phyloP scores from a whole-genome alignment of 2,888 invertebrate species.

The Hemaris fuciformis region DNA sequence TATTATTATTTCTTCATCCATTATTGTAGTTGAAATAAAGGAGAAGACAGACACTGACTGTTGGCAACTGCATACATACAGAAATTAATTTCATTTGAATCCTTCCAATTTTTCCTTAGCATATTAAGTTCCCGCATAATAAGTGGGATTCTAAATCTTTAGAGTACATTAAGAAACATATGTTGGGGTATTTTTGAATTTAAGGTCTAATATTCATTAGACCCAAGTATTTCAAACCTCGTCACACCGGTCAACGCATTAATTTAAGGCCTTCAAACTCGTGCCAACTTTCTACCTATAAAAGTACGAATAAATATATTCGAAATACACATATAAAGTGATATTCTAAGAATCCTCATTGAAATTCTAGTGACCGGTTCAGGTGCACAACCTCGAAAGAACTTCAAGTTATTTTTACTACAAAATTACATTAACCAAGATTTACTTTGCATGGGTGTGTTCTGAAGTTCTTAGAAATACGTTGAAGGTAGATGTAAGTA shows the following conservation, averaged over 20 bases:
- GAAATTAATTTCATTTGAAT: too few relatives aligned
- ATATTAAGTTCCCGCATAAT: too few relatives aligned
- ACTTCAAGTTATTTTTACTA: not conserved
- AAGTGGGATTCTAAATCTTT: too few relatives aligned
- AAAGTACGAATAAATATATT: slow-evolving; percentile 1
- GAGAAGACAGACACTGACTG: too few relatives aligned
- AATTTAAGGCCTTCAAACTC: not conserved
- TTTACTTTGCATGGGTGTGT: not conserved
- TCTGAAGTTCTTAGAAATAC: not conserved
- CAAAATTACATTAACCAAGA: not conserved
- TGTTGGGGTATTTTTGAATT: not conserved
- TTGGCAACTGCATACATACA: too few relatives aligned
- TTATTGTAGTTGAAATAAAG: too few relatives aligned
- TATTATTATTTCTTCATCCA: too few relatives aligned
- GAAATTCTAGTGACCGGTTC: not conserved
- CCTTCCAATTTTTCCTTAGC: too few relatives aligned
- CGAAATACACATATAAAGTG: not conserved
- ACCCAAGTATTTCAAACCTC: not conserved
- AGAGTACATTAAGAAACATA: too few relatives aligned
- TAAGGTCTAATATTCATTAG: not conserved
- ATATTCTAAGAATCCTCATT: slow-evolving; percentile 3
- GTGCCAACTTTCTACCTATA: not conserved
- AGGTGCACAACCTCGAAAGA: not conserved
- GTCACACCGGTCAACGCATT: not conserved
- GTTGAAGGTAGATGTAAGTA: too few relatives aligned